Conservation (phyloP, 2,888 invertebrate species). For the Tetranychus truncatus region DNA sequence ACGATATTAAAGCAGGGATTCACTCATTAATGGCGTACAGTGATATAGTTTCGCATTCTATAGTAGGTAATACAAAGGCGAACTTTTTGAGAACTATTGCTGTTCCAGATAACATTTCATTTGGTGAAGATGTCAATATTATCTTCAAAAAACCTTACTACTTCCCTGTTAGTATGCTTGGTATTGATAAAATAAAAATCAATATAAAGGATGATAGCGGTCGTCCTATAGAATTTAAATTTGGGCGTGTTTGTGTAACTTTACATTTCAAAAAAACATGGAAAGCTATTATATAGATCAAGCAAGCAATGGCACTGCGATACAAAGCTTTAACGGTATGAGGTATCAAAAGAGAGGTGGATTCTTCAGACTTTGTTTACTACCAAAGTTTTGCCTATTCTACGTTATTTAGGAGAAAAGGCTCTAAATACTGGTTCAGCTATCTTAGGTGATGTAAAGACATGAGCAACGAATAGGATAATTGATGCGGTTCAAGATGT, state of each 20-base stretch:
- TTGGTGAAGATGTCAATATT: not conserved
- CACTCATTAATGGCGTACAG: conserved; percentile 8
- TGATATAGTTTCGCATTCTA: not conserved
- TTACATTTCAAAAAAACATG: conserved; percentile 16
- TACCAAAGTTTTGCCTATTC: not conserved
- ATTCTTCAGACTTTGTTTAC: conserved; percentile 9
- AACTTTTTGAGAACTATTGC: conserved; percentile 7
- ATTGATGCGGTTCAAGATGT: too few species aligned
- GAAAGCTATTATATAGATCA: conserved; percentile 10
- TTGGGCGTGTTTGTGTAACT: conserved; percentile 2
- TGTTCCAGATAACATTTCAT: not conserved
- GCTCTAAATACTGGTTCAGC: conserved; percentile 6
- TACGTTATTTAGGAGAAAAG: conserved; percentile 10
- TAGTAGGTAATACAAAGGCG: conserved; percentile 7
- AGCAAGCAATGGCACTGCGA: conserved; percentile 10
- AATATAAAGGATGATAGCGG: conserved; percentile 11
- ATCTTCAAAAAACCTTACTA: conserved; percentile 1
- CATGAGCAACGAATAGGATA: too few species aligned
- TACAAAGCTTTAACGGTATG: not conserved
- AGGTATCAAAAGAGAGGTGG: conserved; percentile 16
- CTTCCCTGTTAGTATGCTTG: not conserved
- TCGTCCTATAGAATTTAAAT: not conserved
- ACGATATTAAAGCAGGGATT: not conserved
- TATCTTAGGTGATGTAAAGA: not conserved
- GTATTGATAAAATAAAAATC: conserved; percentile 9